Evolutionary conservation across 2,888 invertebrate genomes (phyloP).

Genomic region (Melikaiella ostensackeni): DNA sequence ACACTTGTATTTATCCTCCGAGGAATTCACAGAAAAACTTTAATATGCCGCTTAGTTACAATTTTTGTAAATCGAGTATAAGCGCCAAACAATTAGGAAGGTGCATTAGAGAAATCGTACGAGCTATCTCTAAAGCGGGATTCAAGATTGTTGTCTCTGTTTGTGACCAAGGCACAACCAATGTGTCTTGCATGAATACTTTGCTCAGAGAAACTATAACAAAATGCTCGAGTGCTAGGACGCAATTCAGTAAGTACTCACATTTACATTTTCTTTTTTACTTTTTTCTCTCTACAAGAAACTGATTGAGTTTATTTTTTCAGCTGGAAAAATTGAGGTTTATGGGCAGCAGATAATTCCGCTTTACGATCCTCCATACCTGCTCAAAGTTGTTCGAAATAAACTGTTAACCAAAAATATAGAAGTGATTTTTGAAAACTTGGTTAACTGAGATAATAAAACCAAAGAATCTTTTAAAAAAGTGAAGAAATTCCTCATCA

Average conservation of each 20-base stretch:
- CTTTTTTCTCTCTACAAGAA: not conserved
- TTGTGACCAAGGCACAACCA: conserved; percentile 27
- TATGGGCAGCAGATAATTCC: conserved; percentile 17
- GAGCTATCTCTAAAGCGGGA: not conserved
- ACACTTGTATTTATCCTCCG: no score
- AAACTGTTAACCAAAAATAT: no score
- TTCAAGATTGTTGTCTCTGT: not conserved
- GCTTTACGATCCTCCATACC: conserved; percentile 38
- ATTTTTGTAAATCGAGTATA: no score
- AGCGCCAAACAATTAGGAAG: not conserved
- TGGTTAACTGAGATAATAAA: not conserved
- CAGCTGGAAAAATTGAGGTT: conserved; percentile 8
- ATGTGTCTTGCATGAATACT: conserved; percentile 13
- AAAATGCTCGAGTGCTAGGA: not conserved
- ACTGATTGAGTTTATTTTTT: no score
- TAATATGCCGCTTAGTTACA: no score
- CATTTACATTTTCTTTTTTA: no score
- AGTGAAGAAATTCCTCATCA: not conserved
- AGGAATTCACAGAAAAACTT: no score
- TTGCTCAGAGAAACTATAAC: not conserved
- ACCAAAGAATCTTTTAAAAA: not conserved
- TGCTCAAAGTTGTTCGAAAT: no score
- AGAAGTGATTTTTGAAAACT: no score
- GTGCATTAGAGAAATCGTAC: conserved; percentile 37
- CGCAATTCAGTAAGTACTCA: not conserved